Evolutionary conservation across 2,797 vertebrate species (phyloP).

Genomic region (Anolis apletophallus): DNA sequence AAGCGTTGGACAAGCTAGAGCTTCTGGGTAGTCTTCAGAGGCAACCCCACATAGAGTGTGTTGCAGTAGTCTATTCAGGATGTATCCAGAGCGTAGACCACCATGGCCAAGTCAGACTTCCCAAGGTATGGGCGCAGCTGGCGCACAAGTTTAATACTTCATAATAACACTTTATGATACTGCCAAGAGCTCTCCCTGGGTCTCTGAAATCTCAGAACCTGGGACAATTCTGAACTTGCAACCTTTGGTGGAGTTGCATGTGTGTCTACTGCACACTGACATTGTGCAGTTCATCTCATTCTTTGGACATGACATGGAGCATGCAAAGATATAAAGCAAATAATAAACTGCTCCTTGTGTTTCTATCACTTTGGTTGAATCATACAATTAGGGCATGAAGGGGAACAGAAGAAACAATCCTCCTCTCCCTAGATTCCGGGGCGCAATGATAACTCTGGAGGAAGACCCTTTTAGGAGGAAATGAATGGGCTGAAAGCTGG

Average conservation of each 20-base stretch:
- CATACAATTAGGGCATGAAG: neutral
- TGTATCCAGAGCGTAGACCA: too few relatives aligned
- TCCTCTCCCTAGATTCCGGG: neutral
- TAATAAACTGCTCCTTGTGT: neutral
- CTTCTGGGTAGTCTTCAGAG: too few relatives aligned
- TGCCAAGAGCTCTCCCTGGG: too few relatives aligned
- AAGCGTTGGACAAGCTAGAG: too few relatives aligned
- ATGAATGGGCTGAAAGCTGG: neutral
- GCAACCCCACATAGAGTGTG: too few relatives aligned
- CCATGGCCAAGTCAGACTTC: too few relatives aligned
- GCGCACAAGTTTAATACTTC: too few relatives aligned
- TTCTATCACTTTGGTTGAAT: neutral
- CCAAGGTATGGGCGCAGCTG: too few relatives aligned
- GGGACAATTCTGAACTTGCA: too few relatives aligned
- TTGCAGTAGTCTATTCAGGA: too few relatives aligned
- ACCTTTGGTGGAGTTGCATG: neutral
- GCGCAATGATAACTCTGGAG: accelerated
- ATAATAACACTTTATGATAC: too few relatives aligned
- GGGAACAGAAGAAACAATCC: neutral
- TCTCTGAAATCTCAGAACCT: neutral
- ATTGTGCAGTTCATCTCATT: neutral
- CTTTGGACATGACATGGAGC: neutral
- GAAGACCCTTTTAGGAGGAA: neutral
- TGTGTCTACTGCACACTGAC: neutral
- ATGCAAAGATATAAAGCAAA: too few relatives aligned